Evolutionary conservation across 2,113 vertebrate genomes (phyloP).

Genomic region (Vireo altiloquus): DNA sequence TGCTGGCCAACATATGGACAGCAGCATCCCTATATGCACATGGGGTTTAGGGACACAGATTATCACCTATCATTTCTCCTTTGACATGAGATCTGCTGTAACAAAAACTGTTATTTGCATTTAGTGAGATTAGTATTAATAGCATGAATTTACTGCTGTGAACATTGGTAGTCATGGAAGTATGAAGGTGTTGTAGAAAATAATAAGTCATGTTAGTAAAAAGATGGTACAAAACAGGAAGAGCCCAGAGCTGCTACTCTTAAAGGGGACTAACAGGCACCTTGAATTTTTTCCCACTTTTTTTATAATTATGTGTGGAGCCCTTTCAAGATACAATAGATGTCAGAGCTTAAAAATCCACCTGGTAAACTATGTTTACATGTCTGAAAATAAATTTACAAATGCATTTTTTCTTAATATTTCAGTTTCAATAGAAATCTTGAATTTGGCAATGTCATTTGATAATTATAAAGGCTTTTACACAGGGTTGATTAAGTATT

Average conservation of each 20-base stretch:
- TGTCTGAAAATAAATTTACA: not conserved
- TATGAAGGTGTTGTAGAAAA: not conserved
- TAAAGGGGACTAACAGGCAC: not conserved
- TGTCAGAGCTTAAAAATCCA: not conserved
- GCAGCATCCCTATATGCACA: accelerated
- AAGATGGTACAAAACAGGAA: not conserved
- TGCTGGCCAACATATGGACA: not conserved
- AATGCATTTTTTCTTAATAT: not conserved
- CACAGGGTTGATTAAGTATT: not conserved
- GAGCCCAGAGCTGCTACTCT: not conserved
- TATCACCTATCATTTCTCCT: accelerated
- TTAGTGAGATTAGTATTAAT: not conserved
- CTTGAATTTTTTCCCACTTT: not conserved
- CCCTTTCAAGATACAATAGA: not conserved
- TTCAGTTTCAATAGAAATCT: not conserved
- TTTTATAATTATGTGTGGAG: not conserved
- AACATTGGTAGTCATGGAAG: not conserved
- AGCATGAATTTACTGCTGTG: not conserved
- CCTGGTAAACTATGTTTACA: not conserved
- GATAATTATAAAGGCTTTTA: not conserved
- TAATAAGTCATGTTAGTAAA: not conserved
- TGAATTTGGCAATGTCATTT: not conserved
- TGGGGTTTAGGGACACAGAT: not conserved
- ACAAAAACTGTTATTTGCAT: not conserved
- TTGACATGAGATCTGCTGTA: not conserved